Conservation (phyloP, 2,888 invertebrate species). For the Tetragonula carbonaria region DNA sequence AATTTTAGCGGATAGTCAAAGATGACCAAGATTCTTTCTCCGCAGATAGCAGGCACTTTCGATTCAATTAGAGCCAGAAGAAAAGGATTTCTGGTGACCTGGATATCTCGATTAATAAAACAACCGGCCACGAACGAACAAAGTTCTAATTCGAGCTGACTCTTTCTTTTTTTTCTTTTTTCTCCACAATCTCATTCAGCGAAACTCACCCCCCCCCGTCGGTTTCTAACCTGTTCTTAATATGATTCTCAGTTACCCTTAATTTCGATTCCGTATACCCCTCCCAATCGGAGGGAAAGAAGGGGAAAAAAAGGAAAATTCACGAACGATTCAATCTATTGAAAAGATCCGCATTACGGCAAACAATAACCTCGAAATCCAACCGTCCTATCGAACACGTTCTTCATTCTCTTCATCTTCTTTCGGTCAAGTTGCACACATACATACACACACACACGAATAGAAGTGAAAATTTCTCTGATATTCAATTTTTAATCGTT, state of each 20-base stretch:
- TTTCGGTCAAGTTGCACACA: neutral
- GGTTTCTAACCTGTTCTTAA: neutral
- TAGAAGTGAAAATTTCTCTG: neutral
- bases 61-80: constrained; percentile 11
- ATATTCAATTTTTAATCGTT: neutral
- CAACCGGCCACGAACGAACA: neutral
- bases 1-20: neutral
- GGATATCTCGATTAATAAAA: constrained; percentile 20
- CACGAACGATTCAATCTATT: neutral
- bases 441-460: neutral
- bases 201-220: neutral
- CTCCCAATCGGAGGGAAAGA: neutral
- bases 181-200: neutral
- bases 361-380: constrained; percentile 9
- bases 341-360: neutral
- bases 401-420: neutral
- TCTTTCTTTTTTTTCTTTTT: neutral
- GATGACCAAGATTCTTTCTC: neutral
- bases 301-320: neutral
- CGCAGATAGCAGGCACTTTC: neutral
- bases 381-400: neutral
- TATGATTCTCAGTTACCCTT: neutral
- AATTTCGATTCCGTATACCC: neutral
- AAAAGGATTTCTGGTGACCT: neutral
- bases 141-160: constrained; percentile 8